Conservation (phyloP, 2,888 invertebrate genomes). For the Eilema sororculum region DNA sequence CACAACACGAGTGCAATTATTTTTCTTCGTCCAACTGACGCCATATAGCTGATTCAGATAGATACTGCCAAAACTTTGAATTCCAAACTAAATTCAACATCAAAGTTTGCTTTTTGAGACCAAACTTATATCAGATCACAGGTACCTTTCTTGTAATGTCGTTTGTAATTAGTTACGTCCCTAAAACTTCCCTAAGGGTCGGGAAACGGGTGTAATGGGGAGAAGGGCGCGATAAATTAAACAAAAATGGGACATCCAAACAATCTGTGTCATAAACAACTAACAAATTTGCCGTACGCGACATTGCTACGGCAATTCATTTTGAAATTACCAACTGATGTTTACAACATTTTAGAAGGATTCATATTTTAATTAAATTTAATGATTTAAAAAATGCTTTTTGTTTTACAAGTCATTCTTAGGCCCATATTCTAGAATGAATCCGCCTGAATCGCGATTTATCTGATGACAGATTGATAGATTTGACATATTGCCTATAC, state of each 20-base stretch:
- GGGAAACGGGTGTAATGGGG: conserved; percentile 22
- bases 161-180: conserved; percentile 39
- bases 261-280: conserved; percentile 63
- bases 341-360: not conserved
- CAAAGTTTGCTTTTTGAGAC: conserved; percentile 37
- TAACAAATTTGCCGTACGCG: conserved; percentile 57
- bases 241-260: conserved; percentile 67
- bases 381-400: not conserved
- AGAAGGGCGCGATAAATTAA: conserved; percentile 58
- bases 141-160: conserved; percentile 45
- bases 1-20: conserved; percentile 18
- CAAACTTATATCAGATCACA: conserved; percentile 46
- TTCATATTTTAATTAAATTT: not conserved
- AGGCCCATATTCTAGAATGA: no score
- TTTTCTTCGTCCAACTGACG: conserved; percentile 23
- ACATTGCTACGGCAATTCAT: conserved; percentile 48
- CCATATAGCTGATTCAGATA: conserved; percentile 28
- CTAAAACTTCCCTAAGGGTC: conserved; percentile 39
- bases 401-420: no score
- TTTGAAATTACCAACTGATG: conserved; percentile 30
- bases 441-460: no score
- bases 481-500: no score
- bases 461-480: no score
- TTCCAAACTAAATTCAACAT: conserved; percentile 25
- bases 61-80: conserved; percentile 32